Base-by-base conservation (phyloP, 2,797 vertebrate species). In the Danio tinwini region DNA sequence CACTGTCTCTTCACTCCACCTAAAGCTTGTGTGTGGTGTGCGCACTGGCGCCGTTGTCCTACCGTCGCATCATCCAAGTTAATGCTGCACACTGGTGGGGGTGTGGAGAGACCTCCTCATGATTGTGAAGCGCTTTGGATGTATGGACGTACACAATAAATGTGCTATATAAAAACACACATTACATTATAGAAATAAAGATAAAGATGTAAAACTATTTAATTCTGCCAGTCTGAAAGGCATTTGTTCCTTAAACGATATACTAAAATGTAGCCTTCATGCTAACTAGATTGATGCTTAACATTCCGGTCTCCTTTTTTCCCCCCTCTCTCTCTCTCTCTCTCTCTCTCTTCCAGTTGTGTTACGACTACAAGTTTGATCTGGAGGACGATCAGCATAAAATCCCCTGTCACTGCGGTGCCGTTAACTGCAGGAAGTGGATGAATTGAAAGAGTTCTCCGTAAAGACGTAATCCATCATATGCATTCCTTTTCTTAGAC, bases 351-450 rank as follows among this genome's bases (percentile, higher is more conserved):
- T 62, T 87, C 5, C 92, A 98, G 98, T 93, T 99, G 81, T 95
- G 93, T 86, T 99, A 99, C 0, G 98, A 99, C 90, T 99, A 99
- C 45, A 98, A 99, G 92, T 99, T 99, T 16, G 97, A 99, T 92
- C 96, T 99, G 78, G 98, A 99, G 90, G 98, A 99, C 9, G 97
- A 99, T 90, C 98, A 98, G 92, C 97, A 99, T 91, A 99, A 99
- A 94, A 98, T 99, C 87, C 96, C 98, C 2, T 99, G 98, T 93
- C 96, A 98, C 95, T 99, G 98, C 88, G 96, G 97, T 87, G 96
- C 97, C 12, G 95, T 98, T 42, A 99, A 98, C 95, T 99, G 98
- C 91, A 94, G 97, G 74, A 98, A 99, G 90, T 98, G 98, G 98
- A 99, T 99, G 97, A 99, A 99, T 93, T 96, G 90, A 86, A 73